A percentile compares a stretch with the other conserved stretches of the same genome.
phyloP scores from a whole-genome alignment of 2,888 invertebrate species.

The Drosophila villosipedis region DNA sequence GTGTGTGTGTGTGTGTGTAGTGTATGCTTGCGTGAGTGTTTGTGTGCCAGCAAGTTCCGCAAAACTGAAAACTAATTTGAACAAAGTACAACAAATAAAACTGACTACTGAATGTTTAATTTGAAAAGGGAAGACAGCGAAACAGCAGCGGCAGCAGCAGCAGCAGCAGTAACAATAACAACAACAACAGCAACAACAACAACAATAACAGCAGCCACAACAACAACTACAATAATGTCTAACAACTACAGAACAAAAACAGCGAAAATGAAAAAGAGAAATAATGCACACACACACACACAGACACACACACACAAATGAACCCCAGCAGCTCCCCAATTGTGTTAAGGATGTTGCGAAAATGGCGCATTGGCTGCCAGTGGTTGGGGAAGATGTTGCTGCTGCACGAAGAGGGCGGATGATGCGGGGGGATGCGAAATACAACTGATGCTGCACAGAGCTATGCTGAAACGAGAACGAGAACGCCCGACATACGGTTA shows the following conservation, averaged over 20 bases:
- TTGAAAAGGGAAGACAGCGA: constrained; percentile 75
- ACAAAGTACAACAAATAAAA: constrained; percentile 81
- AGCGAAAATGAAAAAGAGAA: constrained; percentile 78
- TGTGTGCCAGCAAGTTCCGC: constrained; percentile 71
- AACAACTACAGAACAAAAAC: constrained; percentile 76
- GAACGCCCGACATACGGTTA: constrained; percentile 80
- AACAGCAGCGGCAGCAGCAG: constrained; percentile 13
- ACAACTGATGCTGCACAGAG: constrained; percentile 21
- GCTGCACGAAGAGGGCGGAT: neutral
- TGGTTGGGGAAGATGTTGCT: neutral
- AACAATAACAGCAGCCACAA: constrained; percentile 42
- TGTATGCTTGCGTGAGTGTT: constrained; percentile 38
- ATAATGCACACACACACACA: constrained; percentile 58
- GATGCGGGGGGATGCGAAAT: constrained; percentile 5
- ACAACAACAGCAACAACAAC: constrained; percentile 45
- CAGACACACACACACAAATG: constrained; percentile 20
- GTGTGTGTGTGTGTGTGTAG: constrained; percentile 12
- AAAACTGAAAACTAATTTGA: constrained; percentile 81
- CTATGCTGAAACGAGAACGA: constrained; percentile 35
- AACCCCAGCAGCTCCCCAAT: constrained; percentile 38
- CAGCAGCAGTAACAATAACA: constrained; percentile 37
- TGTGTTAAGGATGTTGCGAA: constrained; percentile 72
- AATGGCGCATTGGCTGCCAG: constrained; percentile 62
- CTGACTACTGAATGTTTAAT: constrained; percentile 81
- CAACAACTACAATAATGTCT: constrained; percentile 70